Percentiles rank a stretch among this genome's conserved stretches.
These are phyloP conservation scores for Kobus ellipsiprymnus DNA, from an alignment of 2,113 vertebrate species.

Conservation along the genomic window DNA sequence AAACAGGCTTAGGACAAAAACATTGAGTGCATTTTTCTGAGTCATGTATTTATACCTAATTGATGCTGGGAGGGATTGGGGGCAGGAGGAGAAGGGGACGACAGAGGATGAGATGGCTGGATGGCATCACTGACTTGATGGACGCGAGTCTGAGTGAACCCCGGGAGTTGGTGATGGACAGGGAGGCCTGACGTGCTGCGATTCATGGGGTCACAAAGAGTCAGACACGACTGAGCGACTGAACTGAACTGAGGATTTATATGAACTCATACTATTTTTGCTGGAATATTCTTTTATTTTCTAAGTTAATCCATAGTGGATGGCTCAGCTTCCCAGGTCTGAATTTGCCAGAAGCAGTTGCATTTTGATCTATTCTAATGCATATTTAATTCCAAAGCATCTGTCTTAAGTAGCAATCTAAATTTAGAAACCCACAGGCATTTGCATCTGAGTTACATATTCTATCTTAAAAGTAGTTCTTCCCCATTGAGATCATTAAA, in stretches of 20 bases:
- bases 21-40: neutral
- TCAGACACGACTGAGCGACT: too few relatives aligned
- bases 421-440: slow-evolving; percentile 25
- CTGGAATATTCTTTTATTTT: neutral
- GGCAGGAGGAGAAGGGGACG: too few relatives aligned
- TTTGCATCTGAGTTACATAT: slow-evolving; percentile 2
- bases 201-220: neutral
- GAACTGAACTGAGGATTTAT: neutral
- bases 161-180: too few relatives aligned
- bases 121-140: too few relatives aligned
- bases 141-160: too few relatives aligned
- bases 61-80: too few relatives aligned
- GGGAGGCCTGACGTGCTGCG: neutral
- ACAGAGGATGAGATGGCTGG: too few relatives aligned
- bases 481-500: neutral
- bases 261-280: neutral
- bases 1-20: neutral
- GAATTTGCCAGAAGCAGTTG: neutral
- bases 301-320: neutral
- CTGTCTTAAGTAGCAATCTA: slow-evolving; percentile 3
- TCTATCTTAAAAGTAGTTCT: slow-evolving; percentile 12
- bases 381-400: slow-evolving; percentile 43
- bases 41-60: too few relatives aligned
- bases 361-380: slow-evolving; percentile 42
- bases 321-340: neutral